Conservation (phyloP, 1,140 invertebrate species). For the Monochamus saltuarius region DNA sequence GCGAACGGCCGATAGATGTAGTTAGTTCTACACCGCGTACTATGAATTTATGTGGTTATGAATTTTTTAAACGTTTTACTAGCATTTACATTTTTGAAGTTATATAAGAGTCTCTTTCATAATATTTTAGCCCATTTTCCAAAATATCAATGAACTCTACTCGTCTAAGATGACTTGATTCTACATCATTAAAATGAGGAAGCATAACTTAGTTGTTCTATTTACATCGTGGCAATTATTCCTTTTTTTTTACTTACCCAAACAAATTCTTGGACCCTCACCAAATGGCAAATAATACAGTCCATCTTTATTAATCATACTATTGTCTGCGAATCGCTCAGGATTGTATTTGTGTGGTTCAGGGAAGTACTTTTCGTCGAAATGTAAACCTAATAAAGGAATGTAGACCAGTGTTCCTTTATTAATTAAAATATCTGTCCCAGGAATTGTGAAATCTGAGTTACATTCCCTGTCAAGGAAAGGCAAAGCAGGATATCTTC, state of each 20-base stretch:
- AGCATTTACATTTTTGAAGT: no score
- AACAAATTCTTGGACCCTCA: conserved; percentile 59
- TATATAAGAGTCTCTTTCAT: no score
- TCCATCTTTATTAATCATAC: conserved; percentile 49
- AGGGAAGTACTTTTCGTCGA: conserved; percentile 57
- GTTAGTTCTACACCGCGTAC: no score
- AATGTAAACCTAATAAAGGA: conserved; percentile 47
- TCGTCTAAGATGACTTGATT: no score
- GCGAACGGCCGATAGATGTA: no score
- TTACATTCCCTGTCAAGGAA: conserved; percentile 41
- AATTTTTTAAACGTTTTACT: no score
- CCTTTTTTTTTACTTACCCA: conserved; percentile 48
- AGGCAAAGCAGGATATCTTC: conserved; percentile 52
- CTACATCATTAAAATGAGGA: no score
- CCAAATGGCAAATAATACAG: conserved; percentile 62
- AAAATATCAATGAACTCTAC: no score
- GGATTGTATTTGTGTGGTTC: conserved; percentile 62
- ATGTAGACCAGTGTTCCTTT: conserved; percentile 47
- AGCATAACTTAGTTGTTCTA: no score
- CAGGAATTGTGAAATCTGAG: conserved; percentile 45
- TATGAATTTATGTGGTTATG: no score
- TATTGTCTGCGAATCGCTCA: conserved; percentile 51
- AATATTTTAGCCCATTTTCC: no score
- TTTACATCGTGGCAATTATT: no score
- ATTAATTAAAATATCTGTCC: conserved; percentile 47